Evolutionary conservation across 2,888 invertebrate genomes (phyloP).

Genomic region (Lucinisca nassula): DNA sequence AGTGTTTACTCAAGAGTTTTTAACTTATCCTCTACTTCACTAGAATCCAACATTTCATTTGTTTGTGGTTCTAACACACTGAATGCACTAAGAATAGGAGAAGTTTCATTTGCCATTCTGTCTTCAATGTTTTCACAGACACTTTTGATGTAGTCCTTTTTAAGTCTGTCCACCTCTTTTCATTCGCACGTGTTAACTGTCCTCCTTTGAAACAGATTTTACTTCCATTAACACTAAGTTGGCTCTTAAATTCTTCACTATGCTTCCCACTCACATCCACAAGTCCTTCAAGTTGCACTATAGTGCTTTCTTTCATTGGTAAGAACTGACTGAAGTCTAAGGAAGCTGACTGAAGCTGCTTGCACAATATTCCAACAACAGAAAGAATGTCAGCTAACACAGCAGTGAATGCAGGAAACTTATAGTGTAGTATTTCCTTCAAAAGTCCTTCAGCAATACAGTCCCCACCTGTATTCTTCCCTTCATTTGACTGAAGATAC

Average conservation of each 20-base stretch:
- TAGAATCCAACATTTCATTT: background rate
- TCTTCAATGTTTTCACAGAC: slow-evolving; percentile 5
- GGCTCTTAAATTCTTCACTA: background rate
- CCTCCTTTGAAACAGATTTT: background rate
- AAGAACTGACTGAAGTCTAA: slow-evolving; percentile 9
- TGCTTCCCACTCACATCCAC: background rate
- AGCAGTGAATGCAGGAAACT: slow-evolving; percentile 19
- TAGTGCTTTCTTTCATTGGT: slow-evolving; percentile 7
- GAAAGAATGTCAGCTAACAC: background rate
- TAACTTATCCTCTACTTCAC: background rate
- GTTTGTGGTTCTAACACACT: background rate
- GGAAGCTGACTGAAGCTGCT: background rate
- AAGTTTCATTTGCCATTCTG: background rate
- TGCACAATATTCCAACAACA: slow-evolving; percentile 4
- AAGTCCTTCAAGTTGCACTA: slow-evolving; percentile 7
- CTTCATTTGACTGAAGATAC: background rate
- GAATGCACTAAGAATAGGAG: slow-evolving; percentile 1
- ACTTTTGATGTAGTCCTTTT: background rate
- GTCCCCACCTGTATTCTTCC: background rate
- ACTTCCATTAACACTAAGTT: background rate
- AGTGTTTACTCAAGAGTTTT: background rate
- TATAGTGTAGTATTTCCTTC: slow-evolving; percentile 13
- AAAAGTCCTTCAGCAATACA: slow-evolving; percentile 1
- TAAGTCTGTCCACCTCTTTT: background rate
- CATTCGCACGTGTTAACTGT: background rate